Conservation (phyloP, 2,888 invertebrate genomes). For the Lampropteryx suffumata region DNA sequence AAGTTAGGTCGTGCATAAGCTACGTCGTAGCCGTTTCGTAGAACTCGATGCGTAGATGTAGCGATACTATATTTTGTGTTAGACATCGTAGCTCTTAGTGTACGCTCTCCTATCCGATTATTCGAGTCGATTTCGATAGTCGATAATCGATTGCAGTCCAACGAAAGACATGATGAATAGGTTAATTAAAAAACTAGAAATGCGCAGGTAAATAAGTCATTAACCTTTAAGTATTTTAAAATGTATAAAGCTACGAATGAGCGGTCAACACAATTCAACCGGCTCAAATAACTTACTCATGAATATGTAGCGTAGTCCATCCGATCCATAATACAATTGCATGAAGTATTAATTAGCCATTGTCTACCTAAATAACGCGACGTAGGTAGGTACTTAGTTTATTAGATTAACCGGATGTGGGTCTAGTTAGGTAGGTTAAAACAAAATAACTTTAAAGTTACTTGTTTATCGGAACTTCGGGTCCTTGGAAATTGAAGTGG, state of each 20-base stretch:
- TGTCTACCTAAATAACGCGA: conserved; percentile 8
- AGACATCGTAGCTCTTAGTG: too few relatives aligned
- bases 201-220: too few relatives aligned
- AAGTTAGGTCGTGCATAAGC: neutral
- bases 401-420: neutral
- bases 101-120: too few relatives aligned
- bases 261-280: conserved; percentile 13
- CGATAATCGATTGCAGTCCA: too few relatives aligned
- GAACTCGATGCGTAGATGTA: neutral
- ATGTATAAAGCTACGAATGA: too few relatives aligned
- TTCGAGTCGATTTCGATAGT: too few relatives aligned
- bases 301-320: conserved; percentile 15
- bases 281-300: conserved; percentile 6
- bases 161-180: too few relatives aligned
- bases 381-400: neutral
- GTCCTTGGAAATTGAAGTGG: too few relatives aligned
- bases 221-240: too few relatives aligned
- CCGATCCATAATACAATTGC: conserved; percentile 18
- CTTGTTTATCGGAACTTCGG: too few relatives aligned
- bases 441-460: too few relatives aligned
- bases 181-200: too few relatives aligned
- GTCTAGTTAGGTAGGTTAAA: neutral
- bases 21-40: conserved; percentile 19
- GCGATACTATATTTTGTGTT: neutral
- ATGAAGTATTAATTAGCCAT: conserved; percentile 22